phyloP scores from a whole-genome alignment of 2,113 vertebrate species.

The Felis chaus region DNA sequence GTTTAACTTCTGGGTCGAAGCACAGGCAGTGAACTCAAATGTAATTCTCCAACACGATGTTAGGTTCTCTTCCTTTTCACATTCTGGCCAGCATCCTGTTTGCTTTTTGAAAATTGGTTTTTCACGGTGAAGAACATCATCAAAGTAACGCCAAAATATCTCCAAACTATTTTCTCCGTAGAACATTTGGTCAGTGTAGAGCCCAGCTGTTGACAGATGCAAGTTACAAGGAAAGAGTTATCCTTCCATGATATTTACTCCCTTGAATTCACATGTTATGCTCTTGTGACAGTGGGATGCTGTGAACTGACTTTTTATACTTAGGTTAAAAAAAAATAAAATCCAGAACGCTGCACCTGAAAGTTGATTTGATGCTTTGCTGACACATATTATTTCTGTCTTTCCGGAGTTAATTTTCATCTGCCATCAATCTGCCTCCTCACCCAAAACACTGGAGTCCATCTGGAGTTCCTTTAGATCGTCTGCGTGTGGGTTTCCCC shows the following conservation, averaged over 20 bases:
- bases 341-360: neutral
- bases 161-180: conserved; percentile 58
- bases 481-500: neutral
- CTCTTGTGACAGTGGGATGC: neutral
- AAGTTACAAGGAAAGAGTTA: conserved; percentile 37
- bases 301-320: neutral
- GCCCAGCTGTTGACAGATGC: conserved; percentile 66
- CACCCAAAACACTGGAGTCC: neutral
- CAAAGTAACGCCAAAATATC: conserved; percentile 61
- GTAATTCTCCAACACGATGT: neutral
- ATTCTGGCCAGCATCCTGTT: conserved; percentile 62
- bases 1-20: neutral
- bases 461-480: conserved; percentile 19
- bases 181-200: conserved; percentile 65
- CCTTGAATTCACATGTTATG: neutral
- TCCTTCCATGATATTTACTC: neutral
- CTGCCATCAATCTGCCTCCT: conserved; percentile 3
- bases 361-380: neutral
- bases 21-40: neutral
- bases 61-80: conserved; percentile 12
- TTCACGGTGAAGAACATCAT: conserved; percentile 68
- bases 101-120: conserved; percentile 74
- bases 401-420: conserved; percentile 49
- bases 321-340: neutral
- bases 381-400: neutral